phyloP scores from a whole-genome alignment of 1,140 invertebrate species.

The Sesamia nonagrioides region DNA sequence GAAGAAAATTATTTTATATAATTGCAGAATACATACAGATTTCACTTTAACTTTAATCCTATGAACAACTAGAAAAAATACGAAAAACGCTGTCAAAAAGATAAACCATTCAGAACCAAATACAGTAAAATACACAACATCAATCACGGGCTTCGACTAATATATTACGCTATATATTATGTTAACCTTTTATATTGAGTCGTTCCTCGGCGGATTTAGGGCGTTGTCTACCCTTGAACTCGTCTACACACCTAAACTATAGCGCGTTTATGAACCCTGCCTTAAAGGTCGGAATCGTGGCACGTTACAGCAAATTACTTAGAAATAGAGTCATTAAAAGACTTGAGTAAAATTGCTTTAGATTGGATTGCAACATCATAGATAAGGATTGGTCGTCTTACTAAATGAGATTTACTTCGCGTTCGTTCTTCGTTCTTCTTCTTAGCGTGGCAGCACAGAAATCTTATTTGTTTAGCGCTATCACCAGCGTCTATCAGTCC shows the following conservation, averaged over 20 bases:
- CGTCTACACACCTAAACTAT: conserved; percentile 42
- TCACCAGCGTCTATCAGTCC: too few species aligned
- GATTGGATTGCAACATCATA: conserved; percentile 32
- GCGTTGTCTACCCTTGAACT: conserved; percentile 49
- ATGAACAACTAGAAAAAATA: background rate
- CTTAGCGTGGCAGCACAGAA: too few species aligned
- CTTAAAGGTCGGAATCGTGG: conserved; percentile 30
- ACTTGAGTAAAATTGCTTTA: conserved; percentile 13
- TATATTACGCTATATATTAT: conserved; percentile 4
- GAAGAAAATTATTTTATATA: conserved; percentile 20
- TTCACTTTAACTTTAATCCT: too few species aligned
- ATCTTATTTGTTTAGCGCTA: too few species aligned
- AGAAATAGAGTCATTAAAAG: background rate
- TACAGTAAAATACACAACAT: background rate
- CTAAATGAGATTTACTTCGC: background rate
- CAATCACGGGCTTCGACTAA: conserved; percentile 3
- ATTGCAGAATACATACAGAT: background rate
- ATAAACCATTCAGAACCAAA: background rate
- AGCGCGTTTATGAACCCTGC: conserved; percentile 25
- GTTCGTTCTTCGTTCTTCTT: too few species aligned
- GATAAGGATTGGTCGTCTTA: conserved; percentile 22
- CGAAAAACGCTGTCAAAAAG: background rate
- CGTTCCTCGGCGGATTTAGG: conserved; percentile 21
- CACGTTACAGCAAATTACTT: conserved; percentile 31
- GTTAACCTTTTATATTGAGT: conserved; percentile 34